A percentile compares a stretch with the other conserved stretches of the same genome.
phyloP scores from a whole-genome alignment of 2,888 invertebrate genomes.

The Alcis repandata region DNA sequence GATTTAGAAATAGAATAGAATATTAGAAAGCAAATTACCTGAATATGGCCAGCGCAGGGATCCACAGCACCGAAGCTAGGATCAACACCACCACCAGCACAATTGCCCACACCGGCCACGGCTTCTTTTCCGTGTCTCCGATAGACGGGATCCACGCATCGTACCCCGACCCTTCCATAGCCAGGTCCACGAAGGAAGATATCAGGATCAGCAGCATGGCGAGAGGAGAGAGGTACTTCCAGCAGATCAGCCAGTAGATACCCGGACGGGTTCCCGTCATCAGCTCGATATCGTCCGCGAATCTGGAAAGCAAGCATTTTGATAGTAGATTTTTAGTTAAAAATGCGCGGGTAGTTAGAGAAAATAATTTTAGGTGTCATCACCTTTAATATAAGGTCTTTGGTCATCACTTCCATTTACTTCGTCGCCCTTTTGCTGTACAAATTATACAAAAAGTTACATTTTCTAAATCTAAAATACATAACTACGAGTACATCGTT shows the following conservation, averaged over 20 bases:
- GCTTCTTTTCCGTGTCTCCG: conserved; percentile 91
- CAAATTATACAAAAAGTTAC: too few species aligned
- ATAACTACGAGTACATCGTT: too few species aligned
- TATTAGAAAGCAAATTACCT: conserved; percentile 78
- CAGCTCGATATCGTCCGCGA: conserved; percentile 97
- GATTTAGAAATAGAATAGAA: too few species aligned
- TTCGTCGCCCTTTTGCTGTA: too few species aligned
- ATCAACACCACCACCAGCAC: conserved; percentile 91
- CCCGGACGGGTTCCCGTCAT: conserved; percentile 97
- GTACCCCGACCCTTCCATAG: conserved; percentile 93
- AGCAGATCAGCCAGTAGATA: conserved; percentile 96
- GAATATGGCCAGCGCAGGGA: conserved; percentile 93
- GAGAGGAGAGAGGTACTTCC: conserved; percentile 96
- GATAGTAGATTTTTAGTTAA: too few species aligned
- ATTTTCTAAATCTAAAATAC: too few species aligned
- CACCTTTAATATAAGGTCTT: too few species aligned
- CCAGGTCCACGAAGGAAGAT: conserved; percentile 93
- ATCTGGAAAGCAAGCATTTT: conserved; percentile 83
- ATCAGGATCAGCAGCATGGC: conserved; percentile 95
- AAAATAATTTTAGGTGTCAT: too few species aligned
- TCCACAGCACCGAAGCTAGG: conserved; percentile 94
- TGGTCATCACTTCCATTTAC: too few species aligned
- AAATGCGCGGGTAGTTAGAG: too few species aligned
- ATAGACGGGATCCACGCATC: conserved; percentile 92
- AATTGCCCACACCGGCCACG: conserved; percentile 96